A percentile compares a stretch with the other conserved stretches of the same genome.
Evolutionary conservation across 2,113 vertebrate genomes (phyloP).

Genomic region (Oenanthe oenanthe): DNA sequence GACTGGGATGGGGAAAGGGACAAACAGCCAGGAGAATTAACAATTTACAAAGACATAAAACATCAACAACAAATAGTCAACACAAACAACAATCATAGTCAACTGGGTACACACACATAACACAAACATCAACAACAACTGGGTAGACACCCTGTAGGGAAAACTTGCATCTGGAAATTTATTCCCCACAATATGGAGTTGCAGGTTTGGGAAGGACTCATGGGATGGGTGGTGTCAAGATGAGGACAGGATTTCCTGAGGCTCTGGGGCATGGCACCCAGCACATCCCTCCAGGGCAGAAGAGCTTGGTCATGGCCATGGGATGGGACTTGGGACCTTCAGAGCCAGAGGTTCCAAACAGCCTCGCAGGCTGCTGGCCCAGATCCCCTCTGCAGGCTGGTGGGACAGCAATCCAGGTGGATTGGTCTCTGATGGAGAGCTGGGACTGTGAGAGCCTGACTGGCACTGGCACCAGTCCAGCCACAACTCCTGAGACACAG

Average conservation of each 20-base stretch:
- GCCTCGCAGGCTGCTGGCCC: neutral
- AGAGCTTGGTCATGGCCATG: neutral
- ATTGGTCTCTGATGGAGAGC: neutral
- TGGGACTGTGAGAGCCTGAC: neutral
- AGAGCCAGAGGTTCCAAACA: neutral
- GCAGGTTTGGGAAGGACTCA: neutral
- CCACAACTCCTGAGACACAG: neutral
- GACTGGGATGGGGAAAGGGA: too few species aligned
- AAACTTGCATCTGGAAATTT: too few species aligned
- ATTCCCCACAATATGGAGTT: neutral
- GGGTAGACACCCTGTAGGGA: too few species aligned
- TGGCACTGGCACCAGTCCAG: neutral
- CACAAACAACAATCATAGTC: too few species aligned
- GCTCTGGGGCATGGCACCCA: neutral
- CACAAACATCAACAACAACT: too few species aligned
- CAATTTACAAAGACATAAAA: too few species aligned
- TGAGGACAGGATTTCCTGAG: neutral
- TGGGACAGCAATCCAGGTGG: neutral
- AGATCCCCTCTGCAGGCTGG: neutral
- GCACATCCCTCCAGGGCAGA: neutral
- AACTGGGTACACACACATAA: too few species aligned
- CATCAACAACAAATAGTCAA: too few species aligned
- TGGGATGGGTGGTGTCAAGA: too few species aligned
- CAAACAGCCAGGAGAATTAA: too few species aligned
- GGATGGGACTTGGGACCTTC: neutral